A percentile compares a stretch with the other conserved stretches of the same genome.
phyloP scores from a whole-genome alignment of 2,797 vertebrate species.

The Australoheros facetus region DNA sequence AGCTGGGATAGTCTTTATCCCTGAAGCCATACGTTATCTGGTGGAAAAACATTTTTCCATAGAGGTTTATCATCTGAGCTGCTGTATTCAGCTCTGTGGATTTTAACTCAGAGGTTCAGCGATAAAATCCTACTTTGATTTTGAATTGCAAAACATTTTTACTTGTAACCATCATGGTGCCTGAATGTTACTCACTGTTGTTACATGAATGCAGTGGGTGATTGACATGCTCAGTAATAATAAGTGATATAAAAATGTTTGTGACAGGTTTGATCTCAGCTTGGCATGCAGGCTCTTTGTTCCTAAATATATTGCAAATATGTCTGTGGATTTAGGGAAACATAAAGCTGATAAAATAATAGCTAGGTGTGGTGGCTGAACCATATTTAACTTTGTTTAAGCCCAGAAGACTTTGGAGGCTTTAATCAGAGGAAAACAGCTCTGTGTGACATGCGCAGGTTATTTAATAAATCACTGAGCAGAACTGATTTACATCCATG shows the following conservation, averaged over 20 bases:
- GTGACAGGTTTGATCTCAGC: neutral
- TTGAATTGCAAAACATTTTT: too few species aligned
- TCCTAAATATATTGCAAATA: neutral
- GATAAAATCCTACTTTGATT: too few species aligned
- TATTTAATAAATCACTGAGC: neutral
- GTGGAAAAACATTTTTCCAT: too few species aligned
- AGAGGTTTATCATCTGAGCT: too few species aligned
- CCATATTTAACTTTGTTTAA: neutral
- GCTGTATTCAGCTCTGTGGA: too few species aligned
- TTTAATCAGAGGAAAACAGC: neutral
- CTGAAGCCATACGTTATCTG: too few species aligned
- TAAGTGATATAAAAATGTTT: neutral
- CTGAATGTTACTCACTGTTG: too few species aligned
- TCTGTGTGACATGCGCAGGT: neutral
- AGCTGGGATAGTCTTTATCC: too few species aligned
- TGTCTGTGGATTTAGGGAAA: neutral
- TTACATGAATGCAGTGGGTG: too few species aligned
- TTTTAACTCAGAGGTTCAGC: too few species aligned
- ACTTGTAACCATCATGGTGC: too few species aligned
- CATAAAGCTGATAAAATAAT: neutral
- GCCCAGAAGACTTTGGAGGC: neutral
- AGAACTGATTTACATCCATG: neutral
- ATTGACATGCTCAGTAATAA: neutral
- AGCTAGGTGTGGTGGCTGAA: neutral
- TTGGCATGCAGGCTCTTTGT: neutral